Percentiles rank a stretch among this genome's conserved stretches.
Evolutionary conservation across 2,888 invertebrate species (phyloP).

Genomic region (Lysandra coridon): DNA sequence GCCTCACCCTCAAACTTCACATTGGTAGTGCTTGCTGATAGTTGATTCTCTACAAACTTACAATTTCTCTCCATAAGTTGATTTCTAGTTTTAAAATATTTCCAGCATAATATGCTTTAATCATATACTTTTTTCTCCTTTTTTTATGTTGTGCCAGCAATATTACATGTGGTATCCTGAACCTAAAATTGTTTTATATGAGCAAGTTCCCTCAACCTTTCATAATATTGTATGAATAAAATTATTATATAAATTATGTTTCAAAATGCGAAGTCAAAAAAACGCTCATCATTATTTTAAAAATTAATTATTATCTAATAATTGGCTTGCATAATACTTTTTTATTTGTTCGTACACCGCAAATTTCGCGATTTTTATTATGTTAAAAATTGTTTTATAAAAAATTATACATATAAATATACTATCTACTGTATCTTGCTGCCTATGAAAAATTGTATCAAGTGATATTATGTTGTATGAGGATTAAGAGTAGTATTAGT

Average conservation of each 20-base stretch:
- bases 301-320: not conserved
- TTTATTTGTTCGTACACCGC: not conserved
- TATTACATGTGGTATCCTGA: not conserved
- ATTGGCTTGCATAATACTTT: not conserved
- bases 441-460: slow-evolving; percentile 9
- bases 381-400: not conserved
- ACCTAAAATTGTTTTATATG: not conserved
- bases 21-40: no score
- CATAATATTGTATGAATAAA: not conserved
- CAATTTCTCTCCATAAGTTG: not conserved
- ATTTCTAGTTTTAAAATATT: not conserved
- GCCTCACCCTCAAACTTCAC: no score
- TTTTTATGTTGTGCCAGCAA: not conserved
- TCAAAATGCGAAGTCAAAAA: not conserved
- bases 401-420: not conserved
- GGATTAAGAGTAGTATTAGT: not conserved
- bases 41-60: no score
- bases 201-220: not conserved
- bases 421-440: not conserved
- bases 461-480: slow-evolving; percentile 18
- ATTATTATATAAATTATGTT: not conserved
- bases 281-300: no score
- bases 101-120: not conserved
- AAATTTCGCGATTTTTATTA: not conserved
- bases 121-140: not conserved